Conservation (phyloP, 2,797 vertebrate genomes). For the Capromys pilorides region DNA sequence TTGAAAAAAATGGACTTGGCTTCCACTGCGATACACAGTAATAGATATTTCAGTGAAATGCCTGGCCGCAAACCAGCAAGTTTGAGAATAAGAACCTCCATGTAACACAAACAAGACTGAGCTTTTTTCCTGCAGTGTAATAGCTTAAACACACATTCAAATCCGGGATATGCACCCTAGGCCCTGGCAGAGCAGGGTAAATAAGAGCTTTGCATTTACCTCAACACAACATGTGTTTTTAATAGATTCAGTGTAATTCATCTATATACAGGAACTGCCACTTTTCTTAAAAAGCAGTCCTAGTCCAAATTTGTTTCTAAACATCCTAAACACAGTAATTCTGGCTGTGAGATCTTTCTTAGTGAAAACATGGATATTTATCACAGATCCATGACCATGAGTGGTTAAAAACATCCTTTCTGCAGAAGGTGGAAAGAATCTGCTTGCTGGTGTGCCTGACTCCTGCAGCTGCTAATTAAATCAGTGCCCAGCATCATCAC, state of each 20-base stretch:
- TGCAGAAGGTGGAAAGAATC: constrained; percentile 25
- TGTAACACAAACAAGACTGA: constrained; percentile 36
- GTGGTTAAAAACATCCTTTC: background rate
- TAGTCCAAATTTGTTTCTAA: constrained; percentile 28
- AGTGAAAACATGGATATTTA: background rate
- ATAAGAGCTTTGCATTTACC: constrained; percentile 56
- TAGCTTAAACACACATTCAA: constrained; percentile 36
- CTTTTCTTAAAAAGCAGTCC: constrained; percentile 37
- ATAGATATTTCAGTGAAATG: constrained; percentile 3
- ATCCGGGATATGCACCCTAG: background rate
- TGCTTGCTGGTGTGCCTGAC: background rate
- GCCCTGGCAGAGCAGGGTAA: constrained; percentile 46
- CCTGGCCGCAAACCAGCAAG: background rate
- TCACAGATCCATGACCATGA: background rate
- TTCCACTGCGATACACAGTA: background rate
- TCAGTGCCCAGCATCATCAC: background rate
- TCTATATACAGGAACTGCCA: constrained; percentile 17
- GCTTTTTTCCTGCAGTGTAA: background rate
- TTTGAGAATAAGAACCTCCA: constrained; percentile 10
- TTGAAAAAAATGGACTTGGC: background rate
- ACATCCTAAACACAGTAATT: constrained; percentile 17
- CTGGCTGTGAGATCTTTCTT: background rate
- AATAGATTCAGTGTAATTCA: constrained; percentile 30
- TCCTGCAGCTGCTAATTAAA: constrained; percentile 18
- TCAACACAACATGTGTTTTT: constrained; percentile 58